Conservation (phyloP, 2,888 invertebrate genomes). For the Ectropis crepuscularia region DNA sequence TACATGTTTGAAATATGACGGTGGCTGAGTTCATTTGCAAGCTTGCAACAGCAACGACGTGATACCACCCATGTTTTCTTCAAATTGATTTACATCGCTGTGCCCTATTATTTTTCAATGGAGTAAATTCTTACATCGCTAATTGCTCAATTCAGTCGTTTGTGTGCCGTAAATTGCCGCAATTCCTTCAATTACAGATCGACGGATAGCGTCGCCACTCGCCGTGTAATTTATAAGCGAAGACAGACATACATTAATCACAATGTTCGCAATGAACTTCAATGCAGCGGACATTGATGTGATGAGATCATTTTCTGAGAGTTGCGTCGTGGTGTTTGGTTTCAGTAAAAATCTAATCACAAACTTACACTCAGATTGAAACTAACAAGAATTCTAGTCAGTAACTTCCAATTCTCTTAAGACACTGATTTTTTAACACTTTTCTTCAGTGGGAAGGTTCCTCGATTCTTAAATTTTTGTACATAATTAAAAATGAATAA, state of each 20-base stretch:
- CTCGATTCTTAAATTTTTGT: no score
- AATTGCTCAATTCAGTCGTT: conserved; percentile 73
- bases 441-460: no score
- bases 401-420: no score
- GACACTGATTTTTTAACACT: no score
- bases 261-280: conserved; percentile 56
- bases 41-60: no score
- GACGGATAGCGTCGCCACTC: conserved; percentile 67
- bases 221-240: conserved; percentile 60
- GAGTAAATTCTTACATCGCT: conserved; percentile 54
- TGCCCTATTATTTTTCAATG: conserved; percentile 60
- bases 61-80: conserved; percentile 6
- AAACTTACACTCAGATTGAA: no score
- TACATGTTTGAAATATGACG: no score
- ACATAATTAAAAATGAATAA: no score
- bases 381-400: no score
- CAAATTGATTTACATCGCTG: conserved; percentile 47
- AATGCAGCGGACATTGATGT: conserved; percentile 41
- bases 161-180: conserved; percentile 63
- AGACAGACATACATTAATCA: conserved; percentile 64
- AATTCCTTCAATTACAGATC: conserved; percentile 76
- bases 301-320: conserved; percentile 62
- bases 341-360: neutral
- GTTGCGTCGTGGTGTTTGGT: conserved; percentile 11
- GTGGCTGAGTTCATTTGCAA: no score